These are phyloP conservation scores for Neopipo cinnamomea DNA, from an alignment of 2,113 vertebrate genomes.

Conservation along the genomic window DNA sequence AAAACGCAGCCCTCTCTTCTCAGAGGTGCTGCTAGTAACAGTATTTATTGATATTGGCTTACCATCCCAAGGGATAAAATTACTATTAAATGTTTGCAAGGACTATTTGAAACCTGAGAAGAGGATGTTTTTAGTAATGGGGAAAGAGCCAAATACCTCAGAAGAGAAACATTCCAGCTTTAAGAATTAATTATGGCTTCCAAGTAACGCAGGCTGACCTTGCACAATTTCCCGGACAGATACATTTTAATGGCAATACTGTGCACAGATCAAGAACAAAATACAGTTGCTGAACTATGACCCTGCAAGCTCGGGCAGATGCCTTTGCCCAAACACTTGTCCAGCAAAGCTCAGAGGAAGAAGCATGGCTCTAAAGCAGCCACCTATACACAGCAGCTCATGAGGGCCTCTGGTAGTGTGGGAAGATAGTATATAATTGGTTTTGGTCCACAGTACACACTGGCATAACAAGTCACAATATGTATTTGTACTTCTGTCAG, in stretches of 20 bases:
- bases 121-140: neutral
- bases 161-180: neutral
- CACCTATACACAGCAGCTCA: neutral
- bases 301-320: neutral
- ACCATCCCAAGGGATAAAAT: neutral
- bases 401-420: neutral
- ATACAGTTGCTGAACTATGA: neutral
- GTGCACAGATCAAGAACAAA: neutral
- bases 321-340: neutral
- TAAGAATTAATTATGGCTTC: constrained; percentile 21
- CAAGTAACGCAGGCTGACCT: neutral
- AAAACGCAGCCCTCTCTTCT: neutral
- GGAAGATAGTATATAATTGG: neutral
- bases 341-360: neutral
- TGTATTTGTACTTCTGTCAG: neutral
- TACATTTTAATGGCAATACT: neutral
- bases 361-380: neutral
- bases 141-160: constrained; percentile 12
- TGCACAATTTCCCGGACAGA: neutral
- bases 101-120: neutral
- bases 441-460: neutral
- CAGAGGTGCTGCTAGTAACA: neutral
- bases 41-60: neutral
- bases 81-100: neutral
- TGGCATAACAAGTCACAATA: neutral